phyloP scores from a whole-genome alignment of 2,888 invertebrate species.

The Amiota communis region DNA sequence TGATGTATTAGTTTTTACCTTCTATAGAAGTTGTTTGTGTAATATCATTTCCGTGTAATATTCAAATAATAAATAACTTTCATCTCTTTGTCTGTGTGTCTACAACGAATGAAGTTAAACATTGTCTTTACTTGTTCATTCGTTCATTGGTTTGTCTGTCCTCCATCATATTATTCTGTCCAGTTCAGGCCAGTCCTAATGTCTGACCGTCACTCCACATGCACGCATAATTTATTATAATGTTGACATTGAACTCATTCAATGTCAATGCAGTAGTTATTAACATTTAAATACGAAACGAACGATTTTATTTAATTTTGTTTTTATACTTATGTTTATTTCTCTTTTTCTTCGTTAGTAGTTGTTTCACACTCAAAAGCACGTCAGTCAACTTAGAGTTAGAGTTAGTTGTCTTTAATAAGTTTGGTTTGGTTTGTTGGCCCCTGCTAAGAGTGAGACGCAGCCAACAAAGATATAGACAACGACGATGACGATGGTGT shows the following conservation, averaged over 20 bases:
- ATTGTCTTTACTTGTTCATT: not conserved
- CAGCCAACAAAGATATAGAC: too few species aligned
- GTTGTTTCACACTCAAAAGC: too few species aligned
- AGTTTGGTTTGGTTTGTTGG: too few species aligned
- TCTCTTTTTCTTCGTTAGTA: too few species aligned
- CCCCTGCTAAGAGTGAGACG: too few species aligned
- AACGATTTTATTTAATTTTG: constrained; percentile 16
- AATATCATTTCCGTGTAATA: constrained; percentile 60
- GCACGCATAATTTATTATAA: constrained; percentile 65
- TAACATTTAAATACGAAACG: constrained; percentile 3
- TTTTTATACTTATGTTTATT: constrained; percentile 28
- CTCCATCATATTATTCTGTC: too few species aligned
- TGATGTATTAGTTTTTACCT: too few species aligned
- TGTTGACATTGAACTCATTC: constrained; percentile 70
- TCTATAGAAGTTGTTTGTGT: not conserved
- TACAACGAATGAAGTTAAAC: not conserved
- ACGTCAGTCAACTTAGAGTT: too few species aligned
- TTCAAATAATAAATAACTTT: constrained; percentile 55
- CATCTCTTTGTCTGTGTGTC: constrained; percentile 43
- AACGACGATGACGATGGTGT: too few species aligned
- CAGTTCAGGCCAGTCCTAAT: not conserved
- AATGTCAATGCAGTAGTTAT: constrained; percentile 58
- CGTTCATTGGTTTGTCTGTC: not conserved
- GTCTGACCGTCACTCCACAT: constrained; percentile 20
- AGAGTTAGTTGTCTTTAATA: too few species aligned